These are phyloP conservation scores for Sminthurides bifidus DNA, from an alignment of 1,140 invertebrate species.

Conservation along the genomic window DNA sequence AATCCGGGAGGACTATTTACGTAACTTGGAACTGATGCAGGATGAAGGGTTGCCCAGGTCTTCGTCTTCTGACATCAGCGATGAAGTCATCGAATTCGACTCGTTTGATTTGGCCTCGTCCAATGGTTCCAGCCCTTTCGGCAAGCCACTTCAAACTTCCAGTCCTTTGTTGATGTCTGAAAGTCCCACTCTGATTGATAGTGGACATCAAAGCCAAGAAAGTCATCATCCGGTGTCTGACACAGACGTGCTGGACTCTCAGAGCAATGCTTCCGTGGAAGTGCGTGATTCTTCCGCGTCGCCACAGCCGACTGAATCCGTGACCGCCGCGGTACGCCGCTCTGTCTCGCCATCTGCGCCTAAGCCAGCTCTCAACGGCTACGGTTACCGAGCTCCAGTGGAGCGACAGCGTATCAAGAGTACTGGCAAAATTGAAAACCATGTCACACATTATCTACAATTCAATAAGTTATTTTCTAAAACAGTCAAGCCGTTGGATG, in stretches of 20 bases:
- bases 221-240: background rate
- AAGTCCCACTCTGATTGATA: constrained; percentile 6
- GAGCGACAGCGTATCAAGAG: too few species aligned
- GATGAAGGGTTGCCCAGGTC: constrained; percentile 2
- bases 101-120: constrained; percentile 8
- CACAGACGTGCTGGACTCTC: too few species aligned
- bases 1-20: constrained; percentile 1
- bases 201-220: constrained; percentile 6
- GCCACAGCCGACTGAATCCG: too few species aligned
- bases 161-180: background rate
- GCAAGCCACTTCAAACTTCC: background rate
- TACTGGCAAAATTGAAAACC: constrained; percentile 2
- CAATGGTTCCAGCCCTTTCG: constrained; percentile 1
- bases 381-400: too few species aligned
- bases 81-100: constrained; percentile 4
- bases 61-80: constrained; percentile 1
- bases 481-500: background rate
- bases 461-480: background rate
- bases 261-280: too few species aligned
- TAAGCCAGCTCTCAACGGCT: too few species aligned
- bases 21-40: constrained; percentile 3
- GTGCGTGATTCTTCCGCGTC: too few species aligned
- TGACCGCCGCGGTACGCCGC: too few species aligned
- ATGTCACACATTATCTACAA: background rate
- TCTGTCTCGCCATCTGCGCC: too few species aligned